Percentiles rank a stretch among this genome's conserved stretches.
Evolutionary conservation across 2,113 vertebrate genomes (phyloP).

Genomic region (Muscicapa adusta): DNA sequence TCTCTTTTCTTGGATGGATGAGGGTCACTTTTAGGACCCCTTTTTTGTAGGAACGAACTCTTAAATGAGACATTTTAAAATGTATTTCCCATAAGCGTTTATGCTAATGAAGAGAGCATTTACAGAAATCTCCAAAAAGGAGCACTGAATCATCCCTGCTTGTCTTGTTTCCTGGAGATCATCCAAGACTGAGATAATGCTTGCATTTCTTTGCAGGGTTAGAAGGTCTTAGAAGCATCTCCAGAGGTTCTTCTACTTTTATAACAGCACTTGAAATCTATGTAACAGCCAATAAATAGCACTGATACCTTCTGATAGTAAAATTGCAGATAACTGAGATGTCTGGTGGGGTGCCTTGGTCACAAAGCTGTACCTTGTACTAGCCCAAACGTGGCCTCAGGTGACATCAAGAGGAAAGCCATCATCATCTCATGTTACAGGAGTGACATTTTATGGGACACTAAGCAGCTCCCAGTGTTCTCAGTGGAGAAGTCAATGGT

Average conservation of each 20-base stretch:
- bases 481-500: not conserved
- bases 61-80: not conserved
- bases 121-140: not conserved
- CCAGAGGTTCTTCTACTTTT: not conserved
- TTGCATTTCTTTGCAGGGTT: not conserved
- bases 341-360: not conserved
- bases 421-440: not conserved
- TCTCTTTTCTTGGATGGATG: not conserved
- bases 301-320: not conserved
- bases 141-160: not conserved
- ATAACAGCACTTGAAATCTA: not conserved
- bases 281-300: not conserved
- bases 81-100: not conserved
- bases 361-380: not conserved
- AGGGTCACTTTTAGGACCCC: not conserved
- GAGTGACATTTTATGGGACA: not conserved
- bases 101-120: not conserved
- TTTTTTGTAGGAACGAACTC: not conserved
- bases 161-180: constrained; percentile 6
- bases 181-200: constrained; percentile 29
- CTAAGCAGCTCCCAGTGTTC: not conserved
- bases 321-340: not conserved
- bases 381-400: not conserved
- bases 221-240: not conserved
- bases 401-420: not conserved